Base-by-base conservation (phyloP, 2,888 invertebrate species). In the Nezara viridula region DNA sequence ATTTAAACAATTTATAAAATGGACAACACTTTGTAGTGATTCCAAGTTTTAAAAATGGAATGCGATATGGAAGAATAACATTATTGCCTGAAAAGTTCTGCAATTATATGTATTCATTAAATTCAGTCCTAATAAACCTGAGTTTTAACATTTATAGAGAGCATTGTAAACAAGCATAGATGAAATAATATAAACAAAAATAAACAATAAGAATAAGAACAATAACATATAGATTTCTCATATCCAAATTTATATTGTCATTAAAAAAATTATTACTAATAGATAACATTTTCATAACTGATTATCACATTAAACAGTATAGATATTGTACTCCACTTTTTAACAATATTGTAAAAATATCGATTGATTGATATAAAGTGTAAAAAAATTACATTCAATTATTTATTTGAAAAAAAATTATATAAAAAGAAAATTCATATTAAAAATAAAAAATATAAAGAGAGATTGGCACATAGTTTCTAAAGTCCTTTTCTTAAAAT, bases 1-100 rank as follows among this genome's bases (percentile, higher is more conserved):
- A 73, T 90, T 81, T 89, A 88, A 89, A 90, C 86, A 77, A 86
- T 86, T 85, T 90, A 89, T 85, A 90, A 90, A 90, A 90, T 90
- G 89, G 89, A 90, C 90, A 89, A 85, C 85, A 90, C 60, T 85
- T 89, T 86, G 89, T 90, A 81, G 86, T 60, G 66, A 87, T 73
- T 73, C 49, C 49, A 88, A 49, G 27, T 73, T 32, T 0, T 40
- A 47, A 49, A 86, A 86, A 52, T 86, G 86, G 86, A 86, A 86
- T 86, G 86, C 27, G 27, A 50, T 12, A 50, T 50, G 47, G 32
- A 86, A 86, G 32, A 50, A 32, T 50, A 86, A 52, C 32, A 50
- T 49, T 50, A 86, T 86, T 86, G 86, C 52, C 86, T 14, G 37
- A 27, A 40, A 52, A 86, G 32, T 50, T 81, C 16, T 44, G 32